Conservation (phyloP, 2,797 vertebrate genomes). For the Pseudotriccus pelzelni region DNA sequence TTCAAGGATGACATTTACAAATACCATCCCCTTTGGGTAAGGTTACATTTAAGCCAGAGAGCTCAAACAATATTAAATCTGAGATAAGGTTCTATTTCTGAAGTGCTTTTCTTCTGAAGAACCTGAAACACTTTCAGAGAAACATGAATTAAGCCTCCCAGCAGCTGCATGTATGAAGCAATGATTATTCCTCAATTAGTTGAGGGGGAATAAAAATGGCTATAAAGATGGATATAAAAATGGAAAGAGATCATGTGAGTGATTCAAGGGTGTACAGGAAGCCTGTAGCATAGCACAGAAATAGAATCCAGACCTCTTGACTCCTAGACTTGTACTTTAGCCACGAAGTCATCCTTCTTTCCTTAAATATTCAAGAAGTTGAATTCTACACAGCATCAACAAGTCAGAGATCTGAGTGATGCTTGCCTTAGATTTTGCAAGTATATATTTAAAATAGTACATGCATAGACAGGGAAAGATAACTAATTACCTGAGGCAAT, state of each 20-base stretch:
- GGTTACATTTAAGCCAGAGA: not conserved
- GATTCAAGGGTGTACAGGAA: not conserved
- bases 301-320: slow-evolving; percentile 51
- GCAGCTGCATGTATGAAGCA: not conserved
- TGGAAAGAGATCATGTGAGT: not conserved
- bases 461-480: not conserved
- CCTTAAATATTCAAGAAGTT: slow-evolving; percentile 12
- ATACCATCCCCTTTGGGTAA: not conserved
- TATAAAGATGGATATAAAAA: slow-evolving; percentile 38
- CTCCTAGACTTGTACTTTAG: slow-evolving; percentile 14
- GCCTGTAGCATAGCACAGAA: slow-evolving; percentile 38
- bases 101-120: not conserved
- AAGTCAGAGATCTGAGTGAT: not conserved
- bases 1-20: slow-evolving; percentile 50
- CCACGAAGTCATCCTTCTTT: slow-evolving; percentile 7
- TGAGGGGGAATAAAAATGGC: slow-evolving; percentile 21
- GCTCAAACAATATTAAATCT: not conserved
- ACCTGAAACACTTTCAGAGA: not conserved
- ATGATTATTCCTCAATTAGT: not conserved
- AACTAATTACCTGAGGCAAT: not conserved
- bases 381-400: not conserved
- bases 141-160: not conserved
- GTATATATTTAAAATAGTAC: slow-evolving; percentile 1
- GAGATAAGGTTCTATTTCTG: slow-evolving; percentile 17
- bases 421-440: not conserved